Percentiles rank a stretch among this genome's conserved stretches.
These are phyloP conservation scores for Tenodera sinensis DNA, from an alignment of 2,888 invertebrate genomes.

Conservation along the genomic window DNA sequence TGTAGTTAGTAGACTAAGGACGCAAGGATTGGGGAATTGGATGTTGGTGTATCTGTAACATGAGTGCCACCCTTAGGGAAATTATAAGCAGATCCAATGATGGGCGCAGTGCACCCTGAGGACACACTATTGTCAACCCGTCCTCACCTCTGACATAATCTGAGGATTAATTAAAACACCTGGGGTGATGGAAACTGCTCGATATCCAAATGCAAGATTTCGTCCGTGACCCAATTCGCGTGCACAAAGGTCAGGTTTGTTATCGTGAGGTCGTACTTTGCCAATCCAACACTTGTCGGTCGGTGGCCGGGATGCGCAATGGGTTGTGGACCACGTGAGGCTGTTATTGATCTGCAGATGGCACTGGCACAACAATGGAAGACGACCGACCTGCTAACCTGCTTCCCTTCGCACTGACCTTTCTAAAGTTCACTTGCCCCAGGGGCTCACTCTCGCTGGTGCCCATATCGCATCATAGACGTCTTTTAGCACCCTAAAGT, in stretches of 20 bases:
- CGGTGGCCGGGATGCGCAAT: background rate
- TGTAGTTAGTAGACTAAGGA: too few relatives aligned
- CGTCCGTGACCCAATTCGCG: background rate
- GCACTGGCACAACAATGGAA: background rate
- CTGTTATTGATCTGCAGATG: background rate
- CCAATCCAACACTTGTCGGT: background rate
- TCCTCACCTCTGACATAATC: too few relatives aligned
- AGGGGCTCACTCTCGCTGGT: background rate
- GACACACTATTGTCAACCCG: too few relatives aligned
- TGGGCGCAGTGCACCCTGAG: too few relatives aligned
- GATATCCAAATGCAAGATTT: background rate
- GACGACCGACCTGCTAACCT: background rate
- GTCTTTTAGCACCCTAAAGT: background rate
- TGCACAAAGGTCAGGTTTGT: too few relatives aligned
- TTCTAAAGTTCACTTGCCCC: background rate
- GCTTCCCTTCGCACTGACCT: background rate
- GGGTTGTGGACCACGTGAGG: background rate
- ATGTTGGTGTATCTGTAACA: too few relatives aligned
- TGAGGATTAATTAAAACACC: too few relatives aligned
- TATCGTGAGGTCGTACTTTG: background rate
- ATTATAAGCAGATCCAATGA: too few relatives aligned
- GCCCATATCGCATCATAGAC: background rate
- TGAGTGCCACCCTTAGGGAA: too few relatives aligned
- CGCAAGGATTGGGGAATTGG: too few relatives aligned
- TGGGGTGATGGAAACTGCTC: background rate